These are phyloP conservation scores for Lithophane socia DNA, from an alignment of 2,888 invertebrate genomes.

Conservation along the genomic window DNA sequence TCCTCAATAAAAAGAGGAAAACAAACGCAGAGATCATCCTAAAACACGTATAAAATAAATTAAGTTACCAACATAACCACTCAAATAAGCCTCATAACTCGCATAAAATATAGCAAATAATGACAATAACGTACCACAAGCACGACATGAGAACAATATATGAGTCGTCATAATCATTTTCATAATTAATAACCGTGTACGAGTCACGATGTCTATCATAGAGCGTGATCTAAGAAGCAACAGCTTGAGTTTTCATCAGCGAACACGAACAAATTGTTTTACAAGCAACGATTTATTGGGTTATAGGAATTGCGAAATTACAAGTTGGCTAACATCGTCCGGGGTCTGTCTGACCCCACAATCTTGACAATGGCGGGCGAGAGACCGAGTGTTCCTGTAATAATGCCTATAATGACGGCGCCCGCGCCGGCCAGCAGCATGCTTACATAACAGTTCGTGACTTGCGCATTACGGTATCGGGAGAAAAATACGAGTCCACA, in stretches of 20 bases:
- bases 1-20: conserved; percentile 42
- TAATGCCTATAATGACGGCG: conserved; percentile 88
- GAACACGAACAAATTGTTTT: conserved; percentile 84
- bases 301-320: conserved; percentile 89
- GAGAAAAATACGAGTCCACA: conserved; percentile 85
- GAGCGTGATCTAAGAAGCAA: conserved; percentile 80
- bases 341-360: conserved; percentile 87
- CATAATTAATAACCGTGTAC: conserved; percentile 85
- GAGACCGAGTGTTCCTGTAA: conserved; percentile 84
- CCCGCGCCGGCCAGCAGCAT: conserved; percentile 86
- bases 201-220: conserved; percentile 84
- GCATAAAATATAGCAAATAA: conserved; percentile 58
- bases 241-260: conserved; percentile 70
- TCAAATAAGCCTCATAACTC: conserved; percentile 44
- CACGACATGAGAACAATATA: conserved; percentile 76
- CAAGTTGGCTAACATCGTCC: conserved; percentile 81
- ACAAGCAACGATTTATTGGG: conserved; percentile 87
- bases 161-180: conserved; percentile 80
- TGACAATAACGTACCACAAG: conserved; percentile 51
- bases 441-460: conserved; percentile 90
- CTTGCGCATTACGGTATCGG: conserved; percentile 89
- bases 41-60: conserved; percentile 39
- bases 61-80: conserved; percentile 38
- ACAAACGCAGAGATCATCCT: conserved; percentile 5
- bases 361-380: conserved; percentile 89